Conservation (phyloP, 2,113 vertebrate species). For the Callipepla californica region DNA sequence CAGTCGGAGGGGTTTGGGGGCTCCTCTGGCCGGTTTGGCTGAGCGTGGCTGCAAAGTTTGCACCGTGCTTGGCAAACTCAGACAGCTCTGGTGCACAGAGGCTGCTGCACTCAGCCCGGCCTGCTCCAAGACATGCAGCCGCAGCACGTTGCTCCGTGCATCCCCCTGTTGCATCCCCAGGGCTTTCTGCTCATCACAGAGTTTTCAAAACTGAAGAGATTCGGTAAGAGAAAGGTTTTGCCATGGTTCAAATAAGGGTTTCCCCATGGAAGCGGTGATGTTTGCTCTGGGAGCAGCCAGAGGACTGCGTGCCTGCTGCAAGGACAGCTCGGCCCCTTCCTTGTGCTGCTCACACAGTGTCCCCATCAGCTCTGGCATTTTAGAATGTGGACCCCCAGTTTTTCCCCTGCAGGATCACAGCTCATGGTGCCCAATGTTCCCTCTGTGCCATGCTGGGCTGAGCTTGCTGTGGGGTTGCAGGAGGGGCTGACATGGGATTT, state of each 20-base stretch:
- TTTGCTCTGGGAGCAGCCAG: neutral
- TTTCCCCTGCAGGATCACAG: neutral
- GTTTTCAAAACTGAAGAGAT: neutral
- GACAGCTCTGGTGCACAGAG: fast-evolving
- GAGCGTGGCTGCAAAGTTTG: neutral
- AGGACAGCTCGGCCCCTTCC: neutral
- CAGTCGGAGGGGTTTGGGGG: too few species aligned
- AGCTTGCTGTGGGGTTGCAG: neutral
- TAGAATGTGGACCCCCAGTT: too few species aligned
- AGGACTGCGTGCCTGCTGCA: neutral
- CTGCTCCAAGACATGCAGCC: fast-evolving
- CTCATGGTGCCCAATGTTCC: fast-evolving
- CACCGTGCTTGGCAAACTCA: neutral
- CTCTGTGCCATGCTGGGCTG: neutral
- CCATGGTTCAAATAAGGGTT: neutral
- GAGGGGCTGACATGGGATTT: fast-evolving
- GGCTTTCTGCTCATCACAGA: neutral
- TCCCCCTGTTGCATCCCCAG: neutral
- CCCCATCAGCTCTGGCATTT: fast-evolving
- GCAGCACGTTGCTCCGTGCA: neutral
- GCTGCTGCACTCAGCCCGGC: neutral
- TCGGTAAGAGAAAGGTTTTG: neutral
- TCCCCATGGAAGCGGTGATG: neutral
- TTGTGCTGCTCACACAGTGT: neutral
- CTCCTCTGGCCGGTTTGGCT: neutral